Conservation (phyloP, 2,113 vertebrate genomes). For the Gila orcuttii region DNA sequence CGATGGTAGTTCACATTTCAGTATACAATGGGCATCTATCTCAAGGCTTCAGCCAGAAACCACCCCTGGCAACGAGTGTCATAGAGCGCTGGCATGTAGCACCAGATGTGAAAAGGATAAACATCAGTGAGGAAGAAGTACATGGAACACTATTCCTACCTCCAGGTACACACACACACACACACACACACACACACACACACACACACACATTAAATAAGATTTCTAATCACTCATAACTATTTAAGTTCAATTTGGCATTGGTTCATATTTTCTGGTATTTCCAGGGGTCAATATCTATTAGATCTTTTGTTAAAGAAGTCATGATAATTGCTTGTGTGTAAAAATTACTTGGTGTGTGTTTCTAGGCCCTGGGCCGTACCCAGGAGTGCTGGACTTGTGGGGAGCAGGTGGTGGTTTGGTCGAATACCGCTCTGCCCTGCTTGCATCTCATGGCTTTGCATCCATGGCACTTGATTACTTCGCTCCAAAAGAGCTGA, state of each 20-base stretch:
- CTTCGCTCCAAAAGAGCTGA: not conserved
- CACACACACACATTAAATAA: not conserved
- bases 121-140: constrained; percentile 60
- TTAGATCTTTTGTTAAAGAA: not conserved
- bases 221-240: not conserved
- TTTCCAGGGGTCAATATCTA: constrained; percentile 23
- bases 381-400: constrained; percentile 74
- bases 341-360: not conserved
- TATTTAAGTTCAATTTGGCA: not conserved
- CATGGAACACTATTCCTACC: constrained; percentile 74
- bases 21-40: constrained; percentile 52
- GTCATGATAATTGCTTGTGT: not conserved
- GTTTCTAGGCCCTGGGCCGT: constrained; percentile 73
- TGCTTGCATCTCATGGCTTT: constrained; percentile 74
- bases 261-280: not conserved
- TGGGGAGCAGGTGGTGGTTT: constrained; percentile 78
- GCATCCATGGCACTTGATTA: constrained; percentile 71
- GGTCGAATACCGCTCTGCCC: constrained; percentile 71
- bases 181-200: not conserved
- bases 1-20: constrained; percentile 68
- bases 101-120: constrained; percentile 69
- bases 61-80: constrained; percentile 60
- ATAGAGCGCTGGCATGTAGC: constrained; percentile 76
- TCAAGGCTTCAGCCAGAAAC: not conserved
- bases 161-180: constrained; percentile 58